Conservation (phyloP, 2,888 invertebrate species). For the Drosophila koepferae region DNA sequence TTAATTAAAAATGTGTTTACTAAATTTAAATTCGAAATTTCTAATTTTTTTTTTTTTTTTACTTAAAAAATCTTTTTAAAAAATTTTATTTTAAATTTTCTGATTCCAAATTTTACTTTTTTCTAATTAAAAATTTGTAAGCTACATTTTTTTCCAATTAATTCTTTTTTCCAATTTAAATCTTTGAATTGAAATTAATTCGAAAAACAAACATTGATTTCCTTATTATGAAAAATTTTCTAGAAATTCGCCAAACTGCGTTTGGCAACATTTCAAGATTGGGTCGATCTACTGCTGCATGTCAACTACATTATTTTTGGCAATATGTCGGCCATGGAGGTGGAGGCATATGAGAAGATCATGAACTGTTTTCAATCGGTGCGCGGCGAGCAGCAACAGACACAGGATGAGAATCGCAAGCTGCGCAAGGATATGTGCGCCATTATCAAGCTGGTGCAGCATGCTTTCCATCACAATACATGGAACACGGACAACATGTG, state of each 20-base stretch:
- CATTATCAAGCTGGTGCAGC: constrained; percentile 85
- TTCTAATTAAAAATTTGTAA: too few relatives aligned
- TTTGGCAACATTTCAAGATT: constrained; percentile 87
- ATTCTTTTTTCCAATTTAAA: too few relatives aligned
- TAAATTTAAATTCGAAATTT: too few relatives aligned
- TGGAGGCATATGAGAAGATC: constrained; percentile 87
- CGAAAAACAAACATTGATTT: background rate
- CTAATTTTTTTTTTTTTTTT: too few relatives aligned
- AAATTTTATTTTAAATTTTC: too few relatives aligned
- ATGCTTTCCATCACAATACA: constrained; percentile 82
- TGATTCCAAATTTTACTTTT: too few relatives aligned
- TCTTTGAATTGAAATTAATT: too few relatives aligned
- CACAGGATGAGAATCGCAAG: constrained; percentile 67
- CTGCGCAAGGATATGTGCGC: constrained; percentile 83
- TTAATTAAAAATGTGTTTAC: too few relatives aligned
- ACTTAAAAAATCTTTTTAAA: too few relatives aligned
- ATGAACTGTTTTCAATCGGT: constrained; percentile 84
- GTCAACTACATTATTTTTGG: constrained; percentile 88
- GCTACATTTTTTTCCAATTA: too few relatives aligned
- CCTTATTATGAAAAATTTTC: background rate
- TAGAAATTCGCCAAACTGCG: constrained; percentile 86
- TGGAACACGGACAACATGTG: constrained; percentile 85
- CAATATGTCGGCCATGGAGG: constrained; percentile 88
- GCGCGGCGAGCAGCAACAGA: constrained; percentile 56
- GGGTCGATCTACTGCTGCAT: constrained; percentile 88